phyloP scores from a whole-genome alignment of 2,113 vertebrate genomes.

The Channa maculata region DNA sequence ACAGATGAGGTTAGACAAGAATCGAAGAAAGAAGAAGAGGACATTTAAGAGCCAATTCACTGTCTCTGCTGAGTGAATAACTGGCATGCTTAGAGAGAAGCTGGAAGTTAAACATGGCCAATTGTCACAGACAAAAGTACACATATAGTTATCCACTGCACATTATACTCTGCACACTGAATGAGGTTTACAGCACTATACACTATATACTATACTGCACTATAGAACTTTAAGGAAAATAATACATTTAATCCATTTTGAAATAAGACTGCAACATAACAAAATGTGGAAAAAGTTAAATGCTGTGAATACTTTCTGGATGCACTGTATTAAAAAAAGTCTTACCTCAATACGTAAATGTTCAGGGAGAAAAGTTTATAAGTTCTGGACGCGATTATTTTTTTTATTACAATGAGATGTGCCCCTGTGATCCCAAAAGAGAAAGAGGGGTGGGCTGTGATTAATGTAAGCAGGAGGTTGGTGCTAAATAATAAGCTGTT shows the following conservation, averaged over 20 bases:
- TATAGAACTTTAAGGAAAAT: too few species aligned
- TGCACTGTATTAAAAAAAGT: too few species aligned
- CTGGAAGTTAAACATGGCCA: slow-evolving; percentile 32
- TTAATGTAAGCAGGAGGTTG: slow-evolving; percentile 30
- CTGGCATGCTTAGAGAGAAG: slow-evolving; percentile 35
- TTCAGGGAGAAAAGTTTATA: slow-evolving; percentile 14
- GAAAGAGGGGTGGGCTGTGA: slow-evolving; percentile 9
- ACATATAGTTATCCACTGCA: slow-evolving; percentile 40
- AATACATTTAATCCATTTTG: too few species aligned
- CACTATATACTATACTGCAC: too few species aligned
- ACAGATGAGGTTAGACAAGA: too few species aligned
- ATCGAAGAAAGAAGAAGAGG: too few species aligned
- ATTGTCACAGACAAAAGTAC: slow-evolving; percentile 38
- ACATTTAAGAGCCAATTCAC: slow-evolving; percentile 10
- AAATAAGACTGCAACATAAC: too few species aligned
- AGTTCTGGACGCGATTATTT: slow-evolving; percentile 48
- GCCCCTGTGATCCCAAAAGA: neutral
- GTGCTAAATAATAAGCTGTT: slow-evolving; percentile 11
- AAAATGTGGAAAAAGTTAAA: too few species aligned
- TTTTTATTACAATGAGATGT: slow-evolving; percentile 39
- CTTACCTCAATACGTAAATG: slow-evolving; percentile 31
- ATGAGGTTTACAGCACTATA: neutral
- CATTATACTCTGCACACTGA: slow-evolving; percentile 32
- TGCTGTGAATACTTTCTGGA: too few species aligned
- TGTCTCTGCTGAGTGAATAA: slow-evolving; percentile 30